Conservation (phyloP, 2,113 vertebrate genomes). For the Campylorhamphus procurvoides region DNA sequence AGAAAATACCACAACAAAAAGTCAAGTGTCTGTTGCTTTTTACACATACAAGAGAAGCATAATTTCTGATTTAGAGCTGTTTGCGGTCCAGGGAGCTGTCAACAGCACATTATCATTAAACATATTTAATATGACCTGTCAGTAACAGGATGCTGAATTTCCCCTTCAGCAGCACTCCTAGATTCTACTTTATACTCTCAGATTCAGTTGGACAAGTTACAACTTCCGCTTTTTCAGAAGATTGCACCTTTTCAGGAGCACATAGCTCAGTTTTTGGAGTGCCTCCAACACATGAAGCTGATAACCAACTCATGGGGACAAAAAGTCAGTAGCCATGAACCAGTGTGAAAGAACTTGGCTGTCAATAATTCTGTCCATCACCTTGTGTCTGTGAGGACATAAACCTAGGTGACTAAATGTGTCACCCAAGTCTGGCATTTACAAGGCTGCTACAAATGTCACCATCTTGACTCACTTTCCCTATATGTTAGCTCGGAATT, state of each 20-base stretch:
- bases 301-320: not conserved
- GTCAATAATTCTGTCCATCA: not conserved
- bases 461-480: not conserved
- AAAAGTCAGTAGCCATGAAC: not conserved
- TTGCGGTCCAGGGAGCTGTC: not conserved
- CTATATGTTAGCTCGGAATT: not conserved
- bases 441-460: not conserved
- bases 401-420: not conserved
- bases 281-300: not conserved
- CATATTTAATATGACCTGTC: conserved; percentile 7
- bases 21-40: not conserved
- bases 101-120: not conserved
- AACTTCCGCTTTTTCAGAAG: not conserved
- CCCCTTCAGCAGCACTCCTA: not conserved
- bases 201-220: not conserved
- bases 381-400: not conserved
- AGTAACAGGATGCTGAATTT: conserved; percentile 19
- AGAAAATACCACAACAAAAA: not conserved
- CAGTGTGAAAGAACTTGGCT: not conserved
- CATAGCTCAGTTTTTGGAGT: not conserved
- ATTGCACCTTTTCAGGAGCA: not conserved
- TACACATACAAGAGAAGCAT: not conserved
- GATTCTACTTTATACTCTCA: not conserved
- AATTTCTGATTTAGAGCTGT: conserved; percentile 10
- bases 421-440: not conserved